Evolutionary conservation across 2,888 invertebrate species (phyloP).

Genomic region (Leptinotarsa juncta): DNA sequence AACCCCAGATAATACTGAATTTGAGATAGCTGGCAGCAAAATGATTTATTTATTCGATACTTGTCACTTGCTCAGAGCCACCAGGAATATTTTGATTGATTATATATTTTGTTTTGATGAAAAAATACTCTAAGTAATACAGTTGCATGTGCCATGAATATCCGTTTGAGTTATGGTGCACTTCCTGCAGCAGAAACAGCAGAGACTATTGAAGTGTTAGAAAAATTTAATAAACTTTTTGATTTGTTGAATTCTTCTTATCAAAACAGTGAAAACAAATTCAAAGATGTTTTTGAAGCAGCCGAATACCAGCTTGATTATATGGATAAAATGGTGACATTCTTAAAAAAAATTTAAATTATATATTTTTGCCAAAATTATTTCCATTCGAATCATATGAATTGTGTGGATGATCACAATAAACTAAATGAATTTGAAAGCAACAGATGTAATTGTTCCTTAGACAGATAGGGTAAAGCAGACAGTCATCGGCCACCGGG

Average conservation of each 20-base stretch:
- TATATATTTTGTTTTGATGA: neutral
- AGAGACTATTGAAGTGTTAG: neutral
- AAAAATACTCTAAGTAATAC: constrained; percentile 28
- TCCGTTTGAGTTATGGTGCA: constrained; percentile 26
- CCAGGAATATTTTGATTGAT: neutral
- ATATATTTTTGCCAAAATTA: neutral
- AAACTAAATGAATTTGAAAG: too few relatives aligned
- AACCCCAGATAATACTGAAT: constrained; percentile 1
- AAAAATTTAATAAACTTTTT: neutral
- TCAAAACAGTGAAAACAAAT: constrained; percentile 11
- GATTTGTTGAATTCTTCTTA: constrained; percentile 18
- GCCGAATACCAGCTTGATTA: constrained; percentile 19
- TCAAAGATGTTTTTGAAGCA: constrained; percentile 26
- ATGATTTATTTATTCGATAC: neutral
- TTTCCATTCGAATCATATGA: too few relatives aligned
- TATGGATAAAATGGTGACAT: constrained; percentile 23
- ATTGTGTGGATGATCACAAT: too few relatives aligned
- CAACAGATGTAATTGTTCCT: too few relatives aligned
- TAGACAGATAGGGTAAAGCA: too few relatives aligned
- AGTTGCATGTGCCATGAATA: constrained; percentile 29
- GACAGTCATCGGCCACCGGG: too few relatives aligned
- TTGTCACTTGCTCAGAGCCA: neutral
- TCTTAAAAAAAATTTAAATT: constrained; percentile 10
- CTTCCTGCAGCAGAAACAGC: neutral
- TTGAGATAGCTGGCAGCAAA: neutral